Conservation (phyloP, 2,797 vertebrate genomes). For the Oreonectes daqikongensis region DNA sequence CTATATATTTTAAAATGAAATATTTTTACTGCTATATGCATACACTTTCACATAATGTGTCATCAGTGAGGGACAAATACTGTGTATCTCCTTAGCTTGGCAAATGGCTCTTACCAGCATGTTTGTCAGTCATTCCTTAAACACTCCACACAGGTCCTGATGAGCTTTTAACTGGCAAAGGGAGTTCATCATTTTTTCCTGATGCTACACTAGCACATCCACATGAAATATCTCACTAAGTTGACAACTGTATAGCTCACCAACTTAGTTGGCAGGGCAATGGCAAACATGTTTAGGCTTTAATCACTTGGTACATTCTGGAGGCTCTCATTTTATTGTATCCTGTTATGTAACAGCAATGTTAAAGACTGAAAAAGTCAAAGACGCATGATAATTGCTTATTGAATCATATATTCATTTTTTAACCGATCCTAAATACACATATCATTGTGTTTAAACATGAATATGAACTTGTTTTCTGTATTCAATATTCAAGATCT, state of each 20-base stretch:
- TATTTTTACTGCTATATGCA: not conserved
- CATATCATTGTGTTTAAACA: too few relatives aligned
- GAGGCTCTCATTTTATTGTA: not conserved
- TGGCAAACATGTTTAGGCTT: conserved; percentile 25
- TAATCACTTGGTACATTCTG: not conserved
- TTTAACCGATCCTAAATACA: too few relatives aligned
- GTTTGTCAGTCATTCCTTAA: conserved; percentile 32
- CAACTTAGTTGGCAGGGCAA: not conserved
- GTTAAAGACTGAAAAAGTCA: too few relatives aligned
- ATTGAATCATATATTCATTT: too few relatives aligned
- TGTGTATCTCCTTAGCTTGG: conserved; percentile 6
- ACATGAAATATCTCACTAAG: conserved; percentile 56
- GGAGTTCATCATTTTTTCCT: conserved; percentile 35
- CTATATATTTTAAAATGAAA: too few relatives aligned
- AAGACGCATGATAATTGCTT: too few relatives aligned
- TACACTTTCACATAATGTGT: not conserved
- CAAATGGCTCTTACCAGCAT: conserved; percentile 4
- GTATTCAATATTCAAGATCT: too few relatives aligned
- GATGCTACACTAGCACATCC: conserved; percentile 10
- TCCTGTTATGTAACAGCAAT: too few relatives aligned
- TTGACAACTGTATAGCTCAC: conserved; percentile 7
- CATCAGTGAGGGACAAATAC: not conserved
- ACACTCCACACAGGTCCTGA: not conserved
- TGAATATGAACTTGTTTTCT: too few relatives aligned
- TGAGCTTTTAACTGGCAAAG: not conserved